Evolutionary conservation across 1,140 invertebrate genomes (phyloP).

Genomic region (Polypedilum pembai): DNA sequence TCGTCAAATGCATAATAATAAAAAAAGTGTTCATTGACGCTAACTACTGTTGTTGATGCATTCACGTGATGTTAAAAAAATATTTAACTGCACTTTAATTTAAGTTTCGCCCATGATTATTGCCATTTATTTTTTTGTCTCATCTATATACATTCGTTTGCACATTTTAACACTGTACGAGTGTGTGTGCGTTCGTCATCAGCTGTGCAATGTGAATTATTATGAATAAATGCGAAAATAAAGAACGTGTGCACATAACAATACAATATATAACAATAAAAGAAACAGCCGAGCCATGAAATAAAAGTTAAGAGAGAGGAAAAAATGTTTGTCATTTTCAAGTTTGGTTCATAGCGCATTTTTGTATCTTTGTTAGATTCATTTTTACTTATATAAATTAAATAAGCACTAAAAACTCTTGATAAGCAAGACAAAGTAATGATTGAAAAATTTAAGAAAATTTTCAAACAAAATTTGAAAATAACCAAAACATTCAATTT

Average conservation of each 20-base stretch:
- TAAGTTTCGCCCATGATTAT: conserved; percentile 3
- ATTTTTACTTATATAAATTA: too few species aligned
- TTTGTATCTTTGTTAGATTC: too few species aligned
- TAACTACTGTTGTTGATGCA: background rate
- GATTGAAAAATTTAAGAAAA: too few species aligned
- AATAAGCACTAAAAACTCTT: too few species aligned
- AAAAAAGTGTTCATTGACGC: background rate
- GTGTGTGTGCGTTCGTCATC: background rate
- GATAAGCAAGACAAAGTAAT: too few species aligned
- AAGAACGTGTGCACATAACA: conserved; percentile 10
- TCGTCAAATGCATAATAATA: background rate
- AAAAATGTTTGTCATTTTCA: too few species aligned
- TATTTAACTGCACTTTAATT: background rate
- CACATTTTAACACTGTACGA: background rate
- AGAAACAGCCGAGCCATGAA: background rate
- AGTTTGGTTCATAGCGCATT: too few species aligned
- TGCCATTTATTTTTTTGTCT: background rate
- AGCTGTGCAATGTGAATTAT: conserved; percentile 12
- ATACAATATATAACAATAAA: background rate
- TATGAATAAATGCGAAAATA: background rate
- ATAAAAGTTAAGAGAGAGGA: too few species aligned
- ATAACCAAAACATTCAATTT: too few species aligned
- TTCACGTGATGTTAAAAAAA: conserved; percentile 5
- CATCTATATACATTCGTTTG: background rate
- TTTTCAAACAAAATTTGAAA: too few species aligned